phyloP scores from a whole-genome alignment of 2,113 vertebrate genomes.

The Ictalurus furcatus region DNA sequence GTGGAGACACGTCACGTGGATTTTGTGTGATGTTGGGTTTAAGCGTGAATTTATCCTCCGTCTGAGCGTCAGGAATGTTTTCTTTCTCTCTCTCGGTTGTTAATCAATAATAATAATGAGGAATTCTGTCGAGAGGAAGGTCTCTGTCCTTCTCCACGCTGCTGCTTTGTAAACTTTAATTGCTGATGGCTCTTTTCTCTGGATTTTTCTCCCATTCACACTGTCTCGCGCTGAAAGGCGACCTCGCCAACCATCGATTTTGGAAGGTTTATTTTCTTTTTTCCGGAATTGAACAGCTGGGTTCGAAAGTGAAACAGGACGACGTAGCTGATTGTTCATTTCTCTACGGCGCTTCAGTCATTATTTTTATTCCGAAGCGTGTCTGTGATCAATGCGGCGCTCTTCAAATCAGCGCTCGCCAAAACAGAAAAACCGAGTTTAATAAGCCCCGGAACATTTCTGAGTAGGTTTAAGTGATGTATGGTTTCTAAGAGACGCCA shows the following conservation, averaged over 20 bases:
- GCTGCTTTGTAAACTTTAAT: not conserved
- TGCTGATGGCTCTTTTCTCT: not conserved
- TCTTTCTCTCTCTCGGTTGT: not conserved
- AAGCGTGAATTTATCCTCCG: not conserved
- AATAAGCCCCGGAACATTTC: not conserved
- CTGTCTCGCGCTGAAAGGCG: not conserved
- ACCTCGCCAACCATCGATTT: not conserved
- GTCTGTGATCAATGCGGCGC: not conserved
- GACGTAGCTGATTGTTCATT: not conserved
- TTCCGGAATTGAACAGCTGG: not conserved
- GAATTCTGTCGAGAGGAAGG: not conserved
- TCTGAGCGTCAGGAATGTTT: conserved; percentile 8
- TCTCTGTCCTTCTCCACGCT: not conserved
- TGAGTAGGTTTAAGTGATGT: not conserved
- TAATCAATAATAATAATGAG: not conserved
- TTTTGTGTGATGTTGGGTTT: not conserved
- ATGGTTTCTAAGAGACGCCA: not conserved
- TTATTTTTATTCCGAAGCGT: not conserved
- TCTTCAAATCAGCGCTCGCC: not conserved
- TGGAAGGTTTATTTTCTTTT: not conserved
- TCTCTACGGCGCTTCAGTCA: not conserved
- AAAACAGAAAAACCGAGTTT: not conserved
- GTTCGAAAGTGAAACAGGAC: not conserved
- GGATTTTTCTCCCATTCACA: not conserved
- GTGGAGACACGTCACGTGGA: not conserved